A percentile compares a stretch with the other conserved stretches of the same genome.
Conservation (phyloP, 2,888 invertebrate genomes). For the Dysmachus trigonus region DNA sequence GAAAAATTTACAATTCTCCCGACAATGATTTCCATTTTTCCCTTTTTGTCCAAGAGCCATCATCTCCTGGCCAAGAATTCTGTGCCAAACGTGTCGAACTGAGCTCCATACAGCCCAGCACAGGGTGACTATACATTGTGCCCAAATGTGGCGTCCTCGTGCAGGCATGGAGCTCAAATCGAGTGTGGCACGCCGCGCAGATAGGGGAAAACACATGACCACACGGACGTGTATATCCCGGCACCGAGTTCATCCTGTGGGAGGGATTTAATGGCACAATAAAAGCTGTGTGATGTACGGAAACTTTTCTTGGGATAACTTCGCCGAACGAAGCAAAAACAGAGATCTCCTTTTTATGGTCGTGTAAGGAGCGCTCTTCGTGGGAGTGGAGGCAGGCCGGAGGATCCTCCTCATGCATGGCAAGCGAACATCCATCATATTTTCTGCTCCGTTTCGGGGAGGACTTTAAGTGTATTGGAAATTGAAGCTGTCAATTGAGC, state of each 20-base stretch:
- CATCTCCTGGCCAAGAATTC: not conserved
- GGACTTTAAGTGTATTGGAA: not conserved
- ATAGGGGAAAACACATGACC: slow-evolving; percentile 1
- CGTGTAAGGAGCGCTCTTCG: not conserved
- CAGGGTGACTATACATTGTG: not conserved
- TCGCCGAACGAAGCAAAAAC: not conserved
- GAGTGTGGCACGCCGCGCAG: not conserved
- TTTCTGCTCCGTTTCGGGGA: not conserved
- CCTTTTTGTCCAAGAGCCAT: not conserved
- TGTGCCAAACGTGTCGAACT: not conserved
- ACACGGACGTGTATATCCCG: not conserved
- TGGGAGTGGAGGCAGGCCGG: not conserved
- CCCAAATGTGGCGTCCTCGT: not conserved
- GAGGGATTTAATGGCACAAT: slow-evolving; percentile 28
- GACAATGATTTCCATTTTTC: slow-evolving; percentile 16
- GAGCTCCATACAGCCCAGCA: not conserved
- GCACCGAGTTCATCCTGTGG: slow-evolving; percentile 10
- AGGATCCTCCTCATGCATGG: not conserved
- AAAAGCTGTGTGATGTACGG: slow-evolving; percentile 22
- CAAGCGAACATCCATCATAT: not conserved
- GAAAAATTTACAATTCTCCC: slow-evolving; percentile 26
- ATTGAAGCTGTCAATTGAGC: not conserved
- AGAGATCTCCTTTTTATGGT: slow-evolving; percentile 12
- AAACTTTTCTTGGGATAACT: slow-evolving; percentile 22
- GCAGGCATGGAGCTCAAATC: not conserved